Base-by-base conservation (phyloP, 2,797 vertebrate genomes). In the Sarcophilus harrisii region DNA sequence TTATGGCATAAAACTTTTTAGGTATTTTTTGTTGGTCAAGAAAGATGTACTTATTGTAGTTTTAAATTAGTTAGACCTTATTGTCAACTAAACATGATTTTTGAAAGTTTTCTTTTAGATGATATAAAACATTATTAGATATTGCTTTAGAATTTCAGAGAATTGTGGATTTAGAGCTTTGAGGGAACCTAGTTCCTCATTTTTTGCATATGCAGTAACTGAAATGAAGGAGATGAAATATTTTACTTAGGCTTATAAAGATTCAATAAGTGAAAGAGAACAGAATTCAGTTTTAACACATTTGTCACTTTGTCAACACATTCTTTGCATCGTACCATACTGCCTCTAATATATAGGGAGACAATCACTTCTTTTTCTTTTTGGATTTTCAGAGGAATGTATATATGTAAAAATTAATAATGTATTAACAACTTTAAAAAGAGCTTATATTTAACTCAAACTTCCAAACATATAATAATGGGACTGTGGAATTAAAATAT, bases 71-170 rank as follows among this genome's bases (percentile, higher is more conserved):
- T 66, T 93, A 94, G 90, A 21, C 13, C 62, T 73, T 92, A 57
- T 52, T 38, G n/a, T 58, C 32, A 54, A 30, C 27, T 32, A 91
- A 27, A 91, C 93, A 49, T 93, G 32, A 92, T 59, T 94, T 45
- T 93, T 92, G 90, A 66, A 96, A 92, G 66, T 16, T 55, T 91
- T 96, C 91, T 57, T 95, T 92, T 92, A 55, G 96, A 58, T 94
- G 90, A 54, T 95, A 32, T 62, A 95, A 13, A 21, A 57, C 9
- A 55, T n/a, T 55, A 1, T 81, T 57, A 18, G 57, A 93, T 93
- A 94, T 21, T 73, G 5, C n/a, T 73, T 92, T 94, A 87, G 16
- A 81, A 95, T 95, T 91, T 90, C 91, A n/a, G 93, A 90, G 62
- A 90, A 62, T 90, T 94, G n/a, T 73, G 16, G 16, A 73, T 73